A percentile compares a stretch with the other conserved stretches of the same genome.
These are phyloP conservation scores for Malacoctenus gilli DNA, from an alignment of 2,797 vertebrate genomes.

Conservation along the genomic window DNA sequence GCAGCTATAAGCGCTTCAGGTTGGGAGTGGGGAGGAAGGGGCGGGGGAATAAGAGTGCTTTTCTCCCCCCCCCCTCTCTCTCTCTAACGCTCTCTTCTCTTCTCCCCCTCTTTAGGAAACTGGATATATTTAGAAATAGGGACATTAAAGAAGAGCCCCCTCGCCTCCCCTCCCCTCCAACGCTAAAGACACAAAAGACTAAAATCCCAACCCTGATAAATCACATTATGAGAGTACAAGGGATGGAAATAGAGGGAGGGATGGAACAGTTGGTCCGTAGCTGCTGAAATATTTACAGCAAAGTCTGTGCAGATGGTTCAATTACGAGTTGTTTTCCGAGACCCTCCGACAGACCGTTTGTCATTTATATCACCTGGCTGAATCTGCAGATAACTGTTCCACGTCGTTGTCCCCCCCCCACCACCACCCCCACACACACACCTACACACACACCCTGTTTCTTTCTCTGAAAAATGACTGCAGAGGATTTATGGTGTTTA, in stretches of 20 bases:
- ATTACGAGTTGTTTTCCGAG: conserved; percentile 40
- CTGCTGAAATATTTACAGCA: conserved; percentile 64
- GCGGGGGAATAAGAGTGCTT: conserved; percentile 8
- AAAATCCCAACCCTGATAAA: conserved; percentile 69
- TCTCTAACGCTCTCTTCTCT: too few relatives aligned
- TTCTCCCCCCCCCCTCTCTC: background rate
- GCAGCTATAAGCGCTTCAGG: conserved; percentile 72
- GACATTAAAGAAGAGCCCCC: conserved; percentile 65
- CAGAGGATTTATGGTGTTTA: conserved; percentile 1
- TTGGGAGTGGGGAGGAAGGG: conserved; percentile 26
- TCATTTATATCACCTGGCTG: conserved; percentile 35
- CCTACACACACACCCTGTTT: too few relatives aligned
- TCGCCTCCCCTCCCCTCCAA: conserved; percentile 15
- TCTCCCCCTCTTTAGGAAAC: conserved; percentile 69
- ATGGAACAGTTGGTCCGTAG: conserved; percentile 48
- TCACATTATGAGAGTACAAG: conserved; percentile 63
- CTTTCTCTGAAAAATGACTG: conserved; percentile 11
- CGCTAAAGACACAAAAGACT: conserved; percentile 48
- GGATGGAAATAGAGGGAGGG: conserved; percentile 29
- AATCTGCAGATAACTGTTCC: conserved; percentile 19
- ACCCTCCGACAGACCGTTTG: conserved; percentile 33
- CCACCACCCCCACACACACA: too few relatives aligned
- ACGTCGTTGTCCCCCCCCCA: background rate
- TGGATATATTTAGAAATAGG: conserved; percentile 76
- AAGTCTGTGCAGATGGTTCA: conserved; percentile 58